A percentile compares a stretch with the other conserved stretches of the same genome.
Conservation (phyloP, 2,888 invertebrate species). For the Lutraria lutraria region DNA sequence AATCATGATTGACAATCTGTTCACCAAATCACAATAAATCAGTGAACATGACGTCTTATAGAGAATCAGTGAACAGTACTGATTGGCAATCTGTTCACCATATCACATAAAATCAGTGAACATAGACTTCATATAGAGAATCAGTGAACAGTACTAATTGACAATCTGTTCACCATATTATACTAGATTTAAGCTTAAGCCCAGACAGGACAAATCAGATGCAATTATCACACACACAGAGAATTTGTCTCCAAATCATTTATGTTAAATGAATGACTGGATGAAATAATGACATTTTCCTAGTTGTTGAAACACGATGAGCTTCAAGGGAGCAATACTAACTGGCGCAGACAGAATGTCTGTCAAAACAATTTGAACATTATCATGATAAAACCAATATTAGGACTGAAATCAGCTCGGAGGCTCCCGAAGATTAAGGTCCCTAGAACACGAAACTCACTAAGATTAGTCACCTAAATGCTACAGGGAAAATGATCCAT, state of each 20-base stretch:
- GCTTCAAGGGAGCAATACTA: neutral
- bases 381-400: constrained; percentile 5
- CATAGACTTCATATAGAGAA: too few species aligned
- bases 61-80: too few species aligned
- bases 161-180: neutral
- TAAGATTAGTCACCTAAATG: too few species aligned
- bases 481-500: too few species aligned
- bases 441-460: neutral
- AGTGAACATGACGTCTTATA: too few species aligned
- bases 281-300: neutral
- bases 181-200: neutral
- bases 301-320: neutral
- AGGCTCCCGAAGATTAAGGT: neutral
- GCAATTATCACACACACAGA: neutral
- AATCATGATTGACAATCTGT: too few species aligned
- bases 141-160: too few species aligned
- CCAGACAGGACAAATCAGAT: neutral
- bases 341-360: constrained; percentile 1
- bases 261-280: neutral
- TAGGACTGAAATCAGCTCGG: neutral
- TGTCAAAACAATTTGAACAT: neutral
- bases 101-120: too few species aligned
- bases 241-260: constrained; percentile 1
- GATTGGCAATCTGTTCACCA: too few species aligned
- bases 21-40: too few species aligned